Conservation (phyloP, 2,888 invertebrate genomes). For the Thymelicus sylvestris region DNA sequence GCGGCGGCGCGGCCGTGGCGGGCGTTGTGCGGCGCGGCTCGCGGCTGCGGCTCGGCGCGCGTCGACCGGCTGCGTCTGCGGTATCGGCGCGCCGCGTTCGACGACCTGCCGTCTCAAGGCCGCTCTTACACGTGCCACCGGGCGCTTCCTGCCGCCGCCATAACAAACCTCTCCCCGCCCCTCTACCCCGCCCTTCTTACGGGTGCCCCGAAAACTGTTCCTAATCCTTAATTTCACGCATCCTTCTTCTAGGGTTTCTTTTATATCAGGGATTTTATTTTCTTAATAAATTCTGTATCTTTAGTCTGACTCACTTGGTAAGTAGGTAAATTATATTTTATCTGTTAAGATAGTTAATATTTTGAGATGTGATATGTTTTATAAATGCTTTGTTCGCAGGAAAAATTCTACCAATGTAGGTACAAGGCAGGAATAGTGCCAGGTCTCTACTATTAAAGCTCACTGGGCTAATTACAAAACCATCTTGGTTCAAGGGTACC, state of each 20-base stretch:
- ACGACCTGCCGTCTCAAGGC: slow-evolving; percentile 72
- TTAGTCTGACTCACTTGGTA: not conserved
- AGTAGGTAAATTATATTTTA: too few relatives aligned
- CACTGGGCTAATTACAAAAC: too few relatives aligned
- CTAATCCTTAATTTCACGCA: slow-evolving; percentile 48
- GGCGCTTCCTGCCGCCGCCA: slow-evolving; percentile 73
- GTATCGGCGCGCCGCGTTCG: slow-evolving; percentile 60
- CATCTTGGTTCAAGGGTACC: too few relatives aligned
- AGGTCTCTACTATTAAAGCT: too few relatives aligned
- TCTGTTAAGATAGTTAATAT: too few relatives aligned
- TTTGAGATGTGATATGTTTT: too few relatives aligned
- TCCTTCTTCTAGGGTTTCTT: slow-evolving; percentile 42
- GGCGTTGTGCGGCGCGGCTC: slow-evolving; percentile 34
- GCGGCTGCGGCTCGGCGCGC: slow-evolving; percentile 33
- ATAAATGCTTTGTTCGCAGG: too few relatives aligned
- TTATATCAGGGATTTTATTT: not conserved
- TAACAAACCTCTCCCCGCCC: slow-evolving; percentile 77
- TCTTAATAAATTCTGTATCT: not conserved
- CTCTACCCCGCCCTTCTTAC: slow-evolving; percentile 56
- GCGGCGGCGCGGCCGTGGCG: slow-evolving; percentile 50
- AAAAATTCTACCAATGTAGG: too few relatives aligned
- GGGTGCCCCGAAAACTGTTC: slow-evolving; percentile 45
- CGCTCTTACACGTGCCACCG: slow-evolving; percentile 55
- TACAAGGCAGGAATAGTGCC: too few relatives aligned
- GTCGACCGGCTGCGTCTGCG: slow-evolving; percentile 44